A percentile compares a stretch with the other conserved stretches of the same genome.
These are phyloP conservation scores for Torymus auratus DNA, from an alignment of 2,888 invertebrate genomes.

Conservation along the genomic window DNA sequence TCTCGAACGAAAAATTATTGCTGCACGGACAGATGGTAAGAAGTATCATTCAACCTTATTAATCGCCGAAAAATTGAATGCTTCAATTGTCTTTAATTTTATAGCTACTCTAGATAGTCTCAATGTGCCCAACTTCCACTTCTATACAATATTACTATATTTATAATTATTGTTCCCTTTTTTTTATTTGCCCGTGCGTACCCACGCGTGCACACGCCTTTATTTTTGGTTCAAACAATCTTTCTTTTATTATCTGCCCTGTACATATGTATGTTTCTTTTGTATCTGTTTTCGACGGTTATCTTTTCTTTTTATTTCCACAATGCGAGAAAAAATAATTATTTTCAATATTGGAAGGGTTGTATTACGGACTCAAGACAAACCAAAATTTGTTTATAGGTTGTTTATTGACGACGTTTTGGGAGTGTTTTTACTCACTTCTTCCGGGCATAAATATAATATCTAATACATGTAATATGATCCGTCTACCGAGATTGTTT, in stretches of 20 bases:
- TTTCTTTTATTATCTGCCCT: conserved; percentile 15
- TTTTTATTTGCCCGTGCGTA: not conserved
- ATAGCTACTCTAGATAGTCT: conserved; percentile 62
- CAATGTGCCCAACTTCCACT: conserved; percentile 69
- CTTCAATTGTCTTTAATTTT: conserved; percentile 68
- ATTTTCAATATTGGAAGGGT: conserved; percentile 16
- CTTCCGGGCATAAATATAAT: too few relatives aligned
- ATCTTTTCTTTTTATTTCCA: conserved; percentile 10
- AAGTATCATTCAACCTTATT: conserved; percentile 71
- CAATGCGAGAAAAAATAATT: not conserved
- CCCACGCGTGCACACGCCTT: not conserved
- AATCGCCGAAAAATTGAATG: conserved; percentile 71
- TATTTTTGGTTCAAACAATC: conserved; percentile 13
- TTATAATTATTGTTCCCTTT: conserved; percentile 30
- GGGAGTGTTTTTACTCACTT: too few relatives aligned
- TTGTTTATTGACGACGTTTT: too few relatives aligned
- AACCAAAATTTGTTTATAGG: too few relatives aligned
- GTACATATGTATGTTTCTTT: conserved; percentile 18
- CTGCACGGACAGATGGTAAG: conserved; percentile 77
- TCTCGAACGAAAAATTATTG: conserved; percentile 65
- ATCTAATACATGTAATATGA: too few relatives aligned
- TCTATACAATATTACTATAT: conserved; percentile 58
- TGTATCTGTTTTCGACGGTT: conserved; percentile 10
- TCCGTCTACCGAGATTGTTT: too few relatives aligned
- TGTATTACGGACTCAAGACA: too few relatives aligned